phyloP scores from a whole-genome alignment of 2,888 invertebrate species.

The Drosophila ochracea region DNA sequence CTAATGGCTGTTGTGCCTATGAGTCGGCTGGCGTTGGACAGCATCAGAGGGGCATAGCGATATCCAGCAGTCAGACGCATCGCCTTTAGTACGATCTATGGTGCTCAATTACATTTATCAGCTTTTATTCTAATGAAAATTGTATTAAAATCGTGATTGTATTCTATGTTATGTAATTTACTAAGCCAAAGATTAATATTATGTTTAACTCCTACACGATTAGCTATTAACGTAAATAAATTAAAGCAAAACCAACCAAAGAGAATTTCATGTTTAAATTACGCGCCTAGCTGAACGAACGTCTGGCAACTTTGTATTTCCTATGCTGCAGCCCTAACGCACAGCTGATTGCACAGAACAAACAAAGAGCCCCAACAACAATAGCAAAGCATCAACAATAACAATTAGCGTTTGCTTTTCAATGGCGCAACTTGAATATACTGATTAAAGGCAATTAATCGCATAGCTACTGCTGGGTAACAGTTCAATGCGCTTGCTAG shows the following conservation, averaged over 20 bases:
- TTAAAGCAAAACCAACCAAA: slow-evolving; percentile 3
- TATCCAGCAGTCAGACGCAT: slow-evolving; percentile 67
- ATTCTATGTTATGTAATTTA: slow-evolving; percentile 47
- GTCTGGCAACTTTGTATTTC: slow-evolving; percentile 25
- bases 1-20: slow-evolving; percentile 59
- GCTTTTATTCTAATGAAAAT: slow-evolving; percentile 25
- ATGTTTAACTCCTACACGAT: slow-evolving; percentile 27
- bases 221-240: slow-evolving; percentile 63
- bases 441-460: slow-evolving; percentile 46
- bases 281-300: neutral
- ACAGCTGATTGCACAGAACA: slow-evolving; percentile 45
- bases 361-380: slow-evolving; percentile 41
- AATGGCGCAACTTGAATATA: slow-evolving; percentile 33
- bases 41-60: slow-evolving; percentile 61
- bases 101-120: slow-evolving; percentile 6
- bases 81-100: slow-evolving; percentile 37
- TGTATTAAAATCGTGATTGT: slow-evolving; percentile 67
- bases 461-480: slow-evolving; percentile 22
- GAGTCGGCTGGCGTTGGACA: slow-evolving; percentile 57
- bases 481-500: slow-evolving; percentile 46
- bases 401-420: slow-evolving; percentile 22
- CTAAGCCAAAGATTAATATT: slow-evolving; percentile 70
- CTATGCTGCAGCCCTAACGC: slow-evolving; percentile 35
- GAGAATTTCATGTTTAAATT: slow-evolving; percentile 1
- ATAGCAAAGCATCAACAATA: slow-evolving; percentile 39